phyloP scores from a whole-genome alignment of 64 coral and sea anemone species.

The Montipora capricornis region DNA sequence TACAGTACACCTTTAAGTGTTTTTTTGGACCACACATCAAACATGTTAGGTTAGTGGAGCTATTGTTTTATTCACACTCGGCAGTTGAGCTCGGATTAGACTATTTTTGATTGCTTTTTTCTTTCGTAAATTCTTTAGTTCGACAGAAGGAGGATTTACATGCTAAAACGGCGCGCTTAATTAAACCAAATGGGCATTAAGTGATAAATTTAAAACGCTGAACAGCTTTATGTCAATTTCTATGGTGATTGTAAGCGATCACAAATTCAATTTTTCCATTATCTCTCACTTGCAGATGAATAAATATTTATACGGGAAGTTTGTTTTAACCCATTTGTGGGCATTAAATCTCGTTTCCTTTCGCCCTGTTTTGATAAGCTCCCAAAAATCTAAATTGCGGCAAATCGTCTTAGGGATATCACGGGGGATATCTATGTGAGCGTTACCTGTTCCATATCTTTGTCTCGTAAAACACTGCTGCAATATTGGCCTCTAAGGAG shows the following conservation, averaged over 20 bases:
- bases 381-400: slow-evolving; percentile 51
- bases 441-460: not conserved
- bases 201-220: not conserved
- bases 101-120: slow-evolving; percentile 20
- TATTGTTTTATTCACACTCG: slow-evolving; percentile 69
- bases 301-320: slow-evolving; percentile 87
- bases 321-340: slow-evolving; percentile 75
- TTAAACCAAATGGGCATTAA: slow-evolving; percentile 1
- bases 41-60: slow-evolving; percentile 44
- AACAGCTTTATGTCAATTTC: slow-evolving; percentile 19
- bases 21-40: slow-evolving; percentile 73
- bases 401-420: slow-evolving; percentile 41
- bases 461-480: not conserved
- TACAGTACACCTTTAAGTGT: slow-evolving; percentile 82
- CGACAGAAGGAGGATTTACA: not conserved
- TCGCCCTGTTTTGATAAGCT: slow-evolving; percentile 60
- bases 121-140: not conserved
- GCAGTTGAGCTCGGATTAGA: slow-evolving; percentile 52
- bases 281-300: slow-evolving; percentile 76
- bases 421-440: not conserved
- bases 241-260: slow-evolving; percentile 51
- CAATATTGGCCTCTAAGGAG: too few relatives aligned
- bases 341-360: slow-evolving; percentile 53
- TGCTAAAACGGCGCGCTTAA: not conserved
- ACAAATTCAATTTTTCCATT: slow-evolving; percentile 73